Base-by-base conservation (phyloP, 2,888 invertebrate species). In the Eumacrocentrus americanus region DNA sequence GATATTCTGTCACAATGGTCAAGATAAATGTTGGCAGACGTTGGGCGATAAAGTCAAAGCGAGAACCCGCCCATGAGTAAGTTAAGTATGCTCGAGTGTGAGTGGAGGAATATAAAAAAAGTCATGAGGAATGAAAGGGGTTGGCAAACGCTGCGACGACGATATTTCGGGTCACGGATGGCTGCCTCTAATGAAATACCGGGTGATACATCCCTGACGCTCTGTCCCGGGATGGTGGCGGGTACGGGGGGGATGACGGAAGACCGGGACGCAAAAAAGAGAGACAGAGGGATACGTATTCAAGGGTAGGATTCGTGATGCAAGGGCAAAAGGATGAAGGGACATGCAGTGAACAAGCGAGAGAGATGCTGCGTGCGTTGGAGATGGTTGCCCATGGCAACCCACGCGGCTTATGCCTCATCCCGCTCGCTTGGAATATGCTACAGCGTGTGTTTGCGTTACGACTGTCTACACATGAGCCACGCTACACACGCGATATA, bases 321-420 rank as follows among this genome's bases (percentile, higher is more conserved):
- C 51, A 25, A 62, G 54, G 47, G 16, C 48, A 44, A 12, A 18
- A 34, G 38, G 37, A 23, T 52, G 58, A 51, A 60, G 54, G 47
- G 60, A 16, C 58, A 48, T 35, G 58, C 48, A 23, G 35, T 29
- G 50, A 38, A 42, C 42, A 38, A 55, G 64, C 61, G 60, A 62
- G 61, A 62, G 61, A 53, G 62, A 67, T 66, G 61, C 66, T 67
- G 53, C 64, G 67, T 65, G 71, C 64, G 72, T 75, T 69, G 68
- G 69, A 67, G 67, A 75, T 61, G 70, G 78, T 78, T 76, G 76
- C 77, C 77, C 71, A 63, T 77, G 71, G 76, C 77, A 78, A 78
- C 78, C 73, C 73, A 73, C 72, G 71, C 71, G 71, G 69, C 66
- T 67, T 58, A 67, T 67, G 65, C 65, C 11, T 40, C 53, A 37